These are phyloP conservation scores for Neodiprion lecontei DNA, from an alignment of 1,140 invertebrate genomes.

Conservation along the genomic window DNA sequence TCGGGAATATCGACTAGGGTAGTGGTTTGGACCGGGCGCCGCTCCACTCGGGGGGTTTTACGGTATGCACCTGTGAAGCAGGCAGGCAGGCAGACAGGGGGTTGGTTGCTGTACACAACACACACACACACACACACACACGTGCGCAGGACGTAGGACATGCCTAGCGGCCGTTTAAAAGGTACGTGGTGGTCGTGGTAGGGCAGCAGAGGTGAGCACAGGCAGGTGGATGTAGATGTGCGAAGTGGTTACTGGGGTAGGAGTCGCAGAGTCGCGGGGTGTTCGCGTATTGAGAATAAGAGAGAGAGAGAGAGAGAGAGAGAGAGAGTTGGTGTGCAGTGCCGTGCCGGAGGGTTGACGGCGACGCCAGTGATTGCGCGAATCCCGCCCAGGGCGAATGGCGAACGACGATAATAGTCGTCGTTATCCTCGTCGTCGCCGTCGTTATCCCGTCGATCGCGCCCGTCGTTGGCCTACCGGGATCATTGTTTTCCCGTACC, in stretches of 20 bases:
- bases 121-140: background rate
- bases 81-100: background rate
- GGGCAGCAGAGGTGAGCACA: no score
- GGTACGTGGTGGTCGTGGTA: no score
- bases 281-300: background rate
- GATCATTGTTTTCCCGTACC: background rate
- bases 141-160: background rate
- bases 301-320: background rate
- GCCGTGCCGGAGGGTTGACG: conserved; percentile 27
- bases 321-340: background rate
- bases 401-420: conserved; percentile 28
- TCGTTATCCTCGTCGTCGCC: conserved; percentile 23
- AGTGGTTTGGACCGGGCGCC: background rate
- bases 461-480: conserved; percentile 15
- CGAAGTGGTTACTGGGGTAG: background rate
- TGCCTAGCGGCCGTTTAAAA: no score
- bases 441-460: conserved; percentile 20
- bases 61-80: background rate
- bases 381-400: conserved; percentile 30
- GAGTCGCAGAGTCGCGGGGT: background rate
- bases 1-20: conserved; percentile 32
- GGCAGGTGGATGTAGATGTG: background rate
- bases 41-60: no score
- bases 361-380: conserved; percentile 29
- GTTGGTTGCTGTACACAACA: background rate